A percentile compares a stretch with the other conserved stretches of the same genome.
Evolutionary conservation across 2,113 vertebrate species (phyloP).

Genomic region (Scatophagus argus): DNA sequence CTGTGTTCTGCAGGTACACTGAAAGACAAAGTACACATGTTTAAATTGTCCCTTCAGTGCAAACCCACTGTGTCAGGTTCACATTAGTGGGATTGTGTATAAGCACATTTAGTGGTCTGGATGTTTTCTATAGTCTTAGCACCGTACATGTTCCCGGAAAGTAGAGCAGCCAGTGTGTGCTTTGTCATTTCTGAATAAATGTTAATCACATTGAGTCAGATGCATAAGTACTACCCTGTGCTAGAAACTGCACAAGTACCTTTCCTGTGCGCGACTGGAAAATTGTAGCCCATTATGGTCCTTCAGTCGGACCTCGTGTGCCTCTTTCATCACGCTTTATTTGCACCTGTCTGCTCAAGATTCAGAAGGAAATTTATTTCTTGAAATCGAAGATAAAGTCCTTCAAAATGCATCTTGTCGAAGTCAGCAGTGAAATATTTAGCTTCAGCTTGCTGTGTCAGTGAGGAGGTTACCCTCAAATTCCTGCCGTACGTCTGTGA

Average conservation of each 20-base stretch:
- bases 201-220: background rate
- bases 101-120: background rate
- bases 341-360: background rate
- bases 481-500: constrained; percentile 21
- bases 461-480: constrained; percentile 21
- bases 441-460: background rate
- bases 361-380: background rate
- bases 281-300: background rate
- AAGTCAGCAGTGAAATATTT: background rate
- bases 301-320: background rate
- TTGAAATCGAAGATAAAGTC: background rate
- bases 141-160: background rate
- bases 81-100: background rate
- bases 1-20: background rate
- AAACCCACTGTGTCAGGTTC: background rate
- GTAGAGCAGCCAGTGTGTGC: background rate
- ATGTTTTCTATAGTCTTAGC: background rate
- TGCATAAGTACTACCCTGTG: background rate
- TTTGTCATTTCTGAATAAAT: constrained; percentile 15
- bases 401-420: background rate
- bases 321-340: background rate
- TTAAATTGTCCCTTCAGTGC: background rate
- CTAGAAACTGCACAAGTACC: background rate
- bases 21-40: background rate
- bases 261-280: background rate